Conservation (phyloP, 1,140 invertebrate species). For the Diachasma alloeum region DNA sequence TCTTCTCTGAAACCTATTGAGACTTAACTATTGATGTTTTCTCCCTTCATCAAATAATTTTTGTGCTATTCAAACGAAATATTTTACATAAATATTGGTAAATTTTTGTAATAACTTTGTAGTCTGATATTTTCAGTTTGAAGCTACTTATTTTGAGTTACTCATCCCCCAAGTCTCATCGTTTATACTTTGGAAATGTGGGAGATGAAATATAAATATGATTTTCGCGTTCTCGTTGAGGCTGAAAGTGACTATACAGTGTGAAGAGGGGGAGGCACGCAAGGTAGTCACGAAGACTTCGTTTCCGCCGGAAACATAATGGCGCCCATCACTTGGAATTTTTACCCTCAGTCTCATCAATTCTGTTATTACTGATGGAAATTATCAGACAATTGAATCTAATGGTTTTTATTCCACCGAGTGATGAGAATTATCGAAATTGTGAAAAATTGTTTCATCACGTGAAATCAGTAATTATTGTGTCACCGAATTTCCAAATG, state of each 20-base stretch:
- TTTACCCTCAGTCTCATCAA: not conserved
- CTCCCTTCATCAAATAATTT: too few species aligned
- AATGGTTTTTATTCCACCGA: not conserved
- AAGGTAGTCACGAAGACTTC: slow-evolving; percentile 46
- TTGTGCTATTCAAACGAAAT: not conserved
- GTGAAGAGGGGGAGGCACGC: slow-evolving; percentile 27
- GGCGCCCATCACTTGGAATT: slow-evolving; percentile 4
- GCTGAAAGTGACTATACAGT: slow-evolving; percentile 23
- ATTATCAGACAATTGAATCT: not conserved
- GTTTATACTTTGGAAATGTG: slow-evolving; percentile 39
- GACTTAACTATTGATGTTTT: too few species aligned
- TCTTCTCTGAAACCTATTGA: too few species aligned
- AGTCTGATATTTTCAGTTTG: slow-evolving; percentile 5
- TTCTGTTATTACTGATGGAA: not conserved
- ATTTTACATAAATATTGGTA: not conserved
- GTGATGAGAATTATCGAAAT: not conserved
- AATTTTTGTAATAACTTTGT: not conserved
- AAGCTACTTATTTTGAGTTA: slow-evolving; percentile 16
- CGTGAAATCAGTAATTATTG: too few species aligned
- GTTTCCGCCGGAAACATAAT: slow-evolving; percentile 59
- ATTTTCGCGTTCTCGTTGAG: slow-evolving; percentile 39
- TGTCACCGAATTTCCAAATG: too few species aligned
- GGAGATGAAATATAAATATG: slow-evolving; percentile 53
- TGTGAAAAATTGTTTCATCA: slow-evolving; percentile 8
- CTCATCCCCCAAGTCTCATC: not conserved